phyloP scores from a whole-genome alignment of 2,797 vertebrate species.

The Acipenser ruthenus region DNA sequence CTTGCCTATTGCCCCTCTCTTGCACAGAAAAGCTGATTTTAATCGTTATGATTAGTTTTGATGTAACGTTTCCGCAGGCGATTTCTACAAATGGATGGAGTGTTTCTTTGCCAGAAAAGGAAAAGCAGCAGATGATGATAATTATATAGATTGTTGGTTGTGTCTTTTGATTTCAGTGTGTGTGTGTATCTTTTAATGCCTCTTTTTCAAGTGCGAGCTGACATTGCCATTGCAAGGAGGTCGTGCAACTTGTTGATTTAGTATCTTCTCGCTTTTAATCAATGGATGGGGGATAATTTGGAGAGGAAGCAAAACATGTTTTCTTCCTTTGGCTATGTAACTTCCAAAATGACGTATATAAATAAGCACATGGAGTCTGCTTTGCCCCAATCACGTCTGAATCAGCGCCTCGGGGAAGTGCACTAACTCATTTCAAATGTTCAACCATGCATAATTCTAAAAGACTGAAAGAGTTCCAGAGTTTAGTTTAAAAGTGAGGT shows the following conservation, averaged over 20 bases:
- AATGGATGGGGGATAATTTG: constrained; percentile 58
- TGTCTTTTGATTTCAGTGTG: constrained; percentile 59
- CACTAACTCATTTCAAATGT: constrained; percentile 92
- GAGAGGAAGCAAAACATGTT: constrained; percentile 51
- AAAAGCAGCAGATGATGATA: constrained; percentile 96
- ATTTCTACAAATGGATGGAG: constrained; percentile 98
- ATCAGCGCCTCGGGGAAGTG: constrained; percentile 80
- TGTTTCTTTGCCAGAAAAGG: constrained; percentile 96
- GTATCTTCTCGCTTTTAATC: constrained; percentile 61
- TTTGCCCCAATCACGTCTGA: constrained; percentile 89
- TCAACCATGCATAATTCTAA: constrained; percentile 76
- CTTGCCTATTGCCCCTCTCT: constrained; percentile 85
- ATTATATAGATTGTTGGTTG: constrained; percentile 95
- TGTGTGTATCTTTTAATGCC: constrained; percentile 37
- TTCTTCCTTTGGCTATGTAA: constrained; percentile 69
- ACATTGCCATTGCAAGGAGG: constrained; percentile 53
- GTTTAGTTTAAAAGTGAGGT: constrained; percentile 39
- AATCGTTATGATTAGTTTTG: constrained; percentile 99
- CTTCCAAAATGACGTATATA: constrained; percentile 81
- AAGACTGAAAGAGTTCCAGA: constrained; percentile 58
- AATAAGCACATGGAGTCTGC: constrained; percentile 87
- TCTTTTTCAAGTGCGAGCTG: constrained; percentile 51
- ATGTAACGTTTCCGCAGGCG: constrained; percentile 92
- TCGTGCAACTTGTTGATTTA: constrained; percentile 84
- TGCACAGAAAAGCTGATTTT: constrained; percentile 98